These are phyloP conservation scores for Rhabdomys dilectus DNA, from an alignment of 2,113 vertebrate genomes.

Conservation along the genomic window DNA sequence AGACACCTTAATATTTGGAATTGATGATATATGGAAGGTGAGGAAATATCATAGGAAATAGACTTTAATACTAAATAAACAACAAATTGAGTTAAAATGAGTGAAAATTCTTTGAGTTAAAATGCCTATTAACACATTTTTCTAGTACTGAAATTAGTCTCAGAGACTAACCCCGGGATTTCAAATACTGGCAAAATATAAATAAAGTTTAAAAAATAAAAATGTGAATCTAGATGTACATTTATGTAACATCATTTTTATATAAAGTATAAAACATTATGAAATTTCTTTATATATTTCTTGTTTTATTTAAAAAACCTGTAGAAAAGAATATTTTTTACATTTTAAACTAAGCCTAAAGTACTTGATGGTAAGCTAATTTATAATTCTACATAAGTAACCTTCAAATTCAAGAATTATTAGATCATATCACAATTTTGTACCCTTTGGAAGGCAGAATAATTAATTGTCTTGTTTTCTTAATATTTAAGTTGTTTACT, in stretches of 20 bases:
- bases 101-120: background rate
- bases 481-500: background rate
- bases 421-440: background rate
- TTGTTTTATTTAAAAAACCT: background rate
- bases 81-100: background rate
- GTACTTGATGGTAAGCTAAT: background rate
- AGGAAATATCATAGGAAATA: background rate
- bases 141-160: background rate
- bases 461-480: background rate
- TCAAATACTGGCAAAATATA: background rate
- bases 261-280: background rate
- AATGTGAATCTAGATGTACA: background rate
- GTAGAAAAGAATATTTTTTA: background rate
- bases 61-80: background rate
- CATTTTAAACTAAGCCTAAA: slow-evolving; percentile 5
- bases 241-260: background rate
- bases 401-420: slow-evolving; percentile 1
- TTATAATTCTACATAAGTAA: background rate
- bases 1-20: background rate
- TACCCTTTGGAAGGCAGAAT: background rate
- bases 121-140: background rate
- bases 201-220: background rate
- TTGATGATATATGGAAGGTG: background rate
- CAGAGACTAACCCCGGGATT: background rate
- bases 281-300: background rate